Conservation (phyloP, 1,140 invertebrate species). For the Zaprionus vittiger region DNA sequence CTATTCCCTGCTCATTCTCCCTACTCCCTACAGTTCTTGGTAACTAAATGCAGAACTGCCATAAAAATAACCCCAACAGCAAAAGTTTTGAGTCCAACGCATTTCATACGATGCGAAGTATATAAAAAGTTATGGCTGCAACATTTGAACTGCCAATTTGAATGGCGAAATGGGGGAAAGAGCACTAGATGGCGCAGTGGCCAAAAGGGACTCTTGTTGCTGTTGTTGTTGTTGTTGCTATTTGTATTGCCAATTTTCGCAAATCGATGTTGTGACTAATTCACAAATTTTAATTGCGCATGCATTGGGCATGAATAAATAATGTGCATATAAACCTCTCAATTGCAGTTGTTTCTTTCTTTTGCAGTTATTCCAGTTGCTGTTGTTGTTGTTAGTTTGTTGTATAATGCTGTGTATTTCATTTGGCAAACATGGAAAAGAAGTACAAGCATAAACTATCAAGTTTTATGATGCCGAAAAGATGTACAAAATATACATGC, state of each 20-base stretch:
- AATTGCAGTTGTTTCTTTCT: conserved; percentile 6
- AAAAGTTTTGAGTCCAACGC: conserved; percentile 47
- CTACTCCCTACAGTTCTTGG: not conserved
- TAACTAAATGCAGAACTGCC: conserved; percentile 50
- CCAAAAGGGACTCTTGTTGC: not conserved
- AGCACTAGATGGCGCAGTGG: not conserved
- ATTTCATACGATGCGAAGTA: conserved; percentile 40
- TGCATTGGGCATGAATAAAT: conserved; percentile 75
- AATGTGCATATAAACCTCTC: conserved; percentile 58
- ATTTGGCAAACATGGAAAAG: conserved; percentile 52
- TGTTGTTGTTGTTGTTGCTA: conserved; percentile 39
- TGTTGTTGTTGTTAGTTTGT: conserved; percentile 34
- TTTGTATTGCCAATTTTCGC: conserved; percentile 60
- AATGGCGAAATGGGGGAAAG: not conserved
- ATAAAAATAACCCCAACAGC: conserved; percentile 47
- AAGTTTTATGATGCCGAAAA: conserved; percentile 67
- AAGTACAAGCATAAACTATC: conserved; percentile 71
- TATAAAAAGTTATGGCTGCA: conserved; percentile 48
- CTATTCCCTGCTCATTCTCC: not conserved
- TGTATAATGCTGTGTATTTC: conserved; percentile 53
- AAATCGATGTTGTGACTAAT: conserved; percentile 79
- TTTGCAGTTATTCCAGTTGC: not conserved
- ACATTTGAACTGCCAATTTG: conserved; percentile 50
- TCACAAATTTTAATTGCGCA: conserved; percentile 76
- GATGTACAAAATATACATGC: conserved; percentile 59